These are phyloP conservation scores for Microcebus murinus DNA, from an alignment of 2,113 vertebrate species.

Conservation along the genomic window DNA sequence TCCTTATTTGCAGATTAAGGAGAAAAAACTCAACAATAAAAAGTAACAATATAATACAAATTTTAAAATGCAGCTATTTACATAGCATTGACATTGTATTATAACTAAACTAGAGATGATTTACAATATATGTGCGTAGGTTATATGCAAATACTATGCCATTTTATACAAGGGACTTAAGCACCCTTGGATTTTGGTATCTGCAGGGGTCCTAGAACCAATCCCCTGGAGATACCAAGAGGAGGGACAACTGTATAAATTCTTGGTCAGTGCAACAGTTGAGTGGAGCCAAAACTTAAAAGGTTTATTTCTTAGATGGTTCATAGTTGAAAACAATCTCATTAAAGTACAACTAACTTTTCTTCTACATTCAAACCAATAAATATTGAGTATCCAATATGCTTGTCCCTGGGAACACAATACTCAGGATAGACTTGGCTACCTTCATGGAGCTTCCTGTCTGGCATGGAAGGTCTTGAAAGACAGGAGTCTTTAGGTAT, in stretches of 20 bases:
- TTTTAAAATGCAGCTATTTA: too few relatives aligned
- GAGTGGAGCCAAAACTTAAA: neutral
- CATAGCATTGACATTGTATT: too few relatives aligned
- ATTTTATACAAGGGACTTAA: neutral
- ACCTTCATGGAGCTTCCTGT: neutral
- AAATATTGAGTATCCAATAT: neutral
- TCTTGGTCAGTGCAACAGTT: neutral
- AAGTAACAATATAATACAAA: too few relatives aligned
- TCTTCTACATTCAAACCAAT: neutral
- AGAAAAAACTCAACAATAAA: too few relatives aligned
- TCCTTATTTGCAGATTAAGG: too few relatives aligned
- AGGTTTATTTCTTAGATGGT: neutral
- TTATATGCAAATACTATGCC: neutral
- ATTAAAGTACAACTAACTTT: conserved; percentile 23
- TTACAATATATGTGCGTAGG: neutral
- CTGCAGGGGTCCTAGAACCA: neutral
- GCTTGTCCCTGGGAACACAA: neutral
- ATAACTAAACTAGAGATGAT: too few relatives aligned
- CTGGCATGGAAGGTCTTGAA: neutral
- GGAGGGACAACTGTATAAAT: neutral
- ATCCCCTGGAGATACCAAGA: neutral
- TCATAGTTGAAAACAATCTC: conserved; percentile 1
- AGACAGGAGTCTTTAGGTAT: neutral
- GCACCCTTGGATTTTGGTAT: neutral
- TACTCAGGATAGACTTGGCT: neutral